phyloP scores from a whole-genome alignment of 2,113 vertebrate species.

The Mustelus asterias region DNA sequence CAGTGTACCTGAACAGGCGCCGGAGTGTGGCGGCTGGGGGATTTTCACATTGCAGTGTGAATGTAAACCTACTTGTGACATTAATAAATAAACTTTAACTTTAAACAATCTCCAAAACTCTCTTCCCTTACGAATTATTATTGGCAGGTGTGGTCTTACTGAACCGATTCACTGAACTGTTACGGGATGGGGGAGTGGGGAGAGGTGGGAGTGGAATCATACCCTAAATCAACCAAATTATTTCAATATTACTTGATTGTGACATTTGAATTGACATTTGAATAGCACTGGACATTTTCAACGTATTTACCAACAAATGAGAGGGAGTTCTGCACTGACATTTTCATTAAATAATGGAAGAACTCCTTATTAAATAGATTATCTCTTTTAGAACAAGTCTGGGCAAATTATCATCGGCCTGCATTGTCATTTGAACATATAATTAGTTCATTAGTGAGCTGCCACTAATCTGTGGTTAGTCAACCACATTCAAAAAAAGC shows the following conservation, averaged over 20 bases:
- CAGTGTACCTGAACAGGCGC: no score
- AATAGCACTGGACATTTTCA: not conserved
- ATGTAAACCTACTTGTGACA: no score
- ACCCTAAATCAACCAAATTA: not conserved
- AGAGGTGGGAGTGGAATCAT: not conserved
- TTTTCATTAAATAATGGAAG: not conserved
- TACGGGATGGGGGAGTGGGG: not conserved
- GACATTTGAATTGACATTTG: conserved; percentile 8
- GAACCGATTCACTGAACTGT: conserved; percentile 14
- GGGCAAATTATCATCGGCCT: conserved; percentile 8
- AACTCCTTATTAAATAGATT: conserved; percentile 5
- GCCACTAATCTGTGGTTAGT: not conserved
- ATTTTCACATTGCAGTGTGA: no score
- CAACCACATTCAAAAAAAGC: not conserved
- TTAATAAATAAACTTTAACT: no score
- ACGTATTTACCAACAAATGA: not conserved
- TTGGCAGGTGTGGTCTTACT: not conserved
- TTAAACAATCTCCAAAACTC: not conserved
- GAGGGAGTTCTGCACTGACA: not conserved
- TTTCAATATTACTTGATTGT: not conserved
- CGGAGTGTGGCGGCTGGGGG: no score
- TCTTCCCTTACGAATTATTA: not conserved
- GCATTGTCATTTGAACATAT: not conserved
- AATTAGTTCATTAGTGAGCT: conserved; percentile 25
- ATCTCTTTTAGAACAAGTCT: not conserved